These are phyloP conservation scores for Sanderia malayensis DNA, from an alignment of 30 jellyfish, hydroid and myxozoan genomes.

Conservation along the genomic window DNA sequence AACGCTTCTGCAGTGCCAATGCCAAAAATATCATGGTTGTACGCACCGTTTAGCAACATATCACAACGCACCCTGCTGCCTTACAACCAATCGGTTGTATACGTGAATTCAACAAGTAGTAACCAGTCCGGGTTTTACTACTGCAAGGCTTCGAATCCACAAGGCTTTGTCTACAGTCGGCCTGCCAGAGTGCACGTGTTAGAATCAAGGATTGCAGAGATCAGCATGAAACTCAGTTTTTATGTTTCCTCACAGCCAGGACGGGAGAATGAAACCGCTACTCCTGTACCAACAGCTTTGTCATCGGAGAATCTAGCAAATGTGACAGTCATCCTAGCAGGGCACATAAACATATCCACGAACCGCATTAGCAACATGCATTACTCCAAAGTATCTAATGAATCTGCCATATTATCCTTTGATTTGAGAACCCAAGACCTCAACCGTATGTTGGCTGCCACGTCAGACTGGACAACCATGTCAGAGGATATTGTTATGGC, in stretches of 20 bases:
- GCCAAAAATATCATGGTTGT: conserved; percentile 39
- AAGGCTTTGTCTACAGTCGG: conserved; percentile 30
- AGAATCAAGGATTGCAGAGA: conserved; percentile 22
- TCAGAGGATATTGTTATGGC: conserved; percentile 57
- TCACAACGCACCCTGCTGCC: conserved; percentile 1
- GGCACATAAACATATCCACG: conserved; percentile 30
- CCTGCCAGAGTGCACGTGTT: conserved; percentile 54
- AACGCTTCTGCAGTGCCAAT: conserved; percentile 55
- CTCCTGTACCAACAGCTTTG: conserved; percentile 23
- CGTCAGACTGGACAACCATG: conserved; percentile 47
- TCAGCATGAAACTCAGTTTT: conserved; percentile 23
- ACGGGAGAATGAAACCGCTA: background rate
- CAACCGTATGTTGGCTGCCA: conserved; percentile 11
- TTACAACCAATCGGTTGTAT: conserved; percentile 13
- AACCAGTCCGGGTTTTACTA: conserved; percentile 57
- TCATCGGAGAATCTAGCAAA: background rate
- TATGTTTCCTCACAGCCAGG: background rate
- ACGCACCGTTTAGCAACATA: conserved; percentile 22
- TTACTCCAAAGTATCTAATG: conserved; percentile 3
- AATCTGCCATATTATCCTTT: conserved; percentile 29
- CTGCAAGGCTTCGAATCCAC: conserved; percentile 57
- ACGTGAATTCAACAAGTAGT: conserved; percentile 21
- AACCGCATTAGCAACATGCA: conserved; percentile 14
- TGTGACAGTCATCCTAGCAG: background rate
- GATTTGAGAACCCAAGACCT: conserved; percentile 19